phyloP scores from a whole-genome alignment of 2,888 invertebrate genomes.

The Pollenia angustigena region DNA sequence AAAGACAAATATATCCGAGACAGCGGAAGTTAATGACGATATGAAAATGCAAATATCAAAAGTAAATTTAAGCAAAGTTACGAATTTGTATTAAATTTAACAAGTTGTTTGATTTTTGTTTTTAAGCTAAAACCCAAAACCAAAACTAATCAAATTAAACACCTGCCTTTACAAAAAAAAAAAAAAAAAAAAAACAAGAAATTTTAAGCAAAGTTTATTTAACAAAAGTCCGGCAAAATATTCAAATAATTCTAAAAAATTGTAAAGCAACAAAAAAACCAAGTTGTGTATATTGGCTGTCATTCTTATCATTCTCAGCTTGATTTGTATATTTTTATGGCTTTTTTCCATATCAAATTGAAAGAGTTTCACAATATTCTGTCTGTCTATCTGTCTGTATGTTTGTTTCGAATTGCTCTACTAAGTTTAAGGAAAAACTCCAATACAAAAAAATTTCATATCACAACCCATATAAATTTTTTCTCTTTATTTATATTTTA shows the following conservation, averaged over 20 bases:
- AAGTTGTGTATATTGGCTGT: constrained; percentile 15
- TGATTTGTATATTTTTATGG: constrained; percentile 52
- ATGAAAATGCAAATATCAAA: constrained; percentile 37
- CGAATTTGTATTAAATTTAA: constrained; percentile 17
- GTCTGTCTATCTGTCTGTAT: constrained; percentile 1
- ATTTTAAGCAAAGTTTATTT: not conserved
- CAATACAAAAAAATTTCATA: constrained; percentile 18
- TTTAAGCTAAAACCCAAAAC: not conserved
- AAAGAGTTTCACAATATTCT: constrained; percentile 53
- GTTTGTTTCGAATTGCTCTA: constrained; percentile 3
- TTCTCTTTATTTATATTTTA: constrained; percentile 36
- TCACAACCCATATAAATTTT: constrained; percentile 28
- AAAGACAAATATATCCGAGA: not conserved
- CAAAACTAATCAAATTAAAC: not conserved
- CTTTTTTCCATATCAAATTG: constrained; percentile 32
- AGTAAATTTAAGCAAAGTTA: constrained; percentile 14
- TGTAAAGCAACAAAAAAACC: constrained; percentile 5
- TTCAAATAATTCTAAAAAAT: constrained; percentile 1
- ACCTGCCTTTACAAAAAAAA: constrained; percentile 16
- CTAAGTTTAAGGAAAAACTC: constrained; percentile 42
- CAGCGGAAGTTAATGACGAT: constrained; percentile 50
- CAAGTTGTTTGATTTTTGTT: not conserved
- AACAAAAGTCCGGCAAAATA: constrained; percentile 2
- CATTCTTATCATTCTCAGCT: constrained; percentile 55
- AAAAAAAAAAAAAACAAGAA: not conserved